Evolutionary conservation across 1,140 invertebrate genomes (phyloP).

Genomic region (Trichomalopsis sarcophagae): DNA sequence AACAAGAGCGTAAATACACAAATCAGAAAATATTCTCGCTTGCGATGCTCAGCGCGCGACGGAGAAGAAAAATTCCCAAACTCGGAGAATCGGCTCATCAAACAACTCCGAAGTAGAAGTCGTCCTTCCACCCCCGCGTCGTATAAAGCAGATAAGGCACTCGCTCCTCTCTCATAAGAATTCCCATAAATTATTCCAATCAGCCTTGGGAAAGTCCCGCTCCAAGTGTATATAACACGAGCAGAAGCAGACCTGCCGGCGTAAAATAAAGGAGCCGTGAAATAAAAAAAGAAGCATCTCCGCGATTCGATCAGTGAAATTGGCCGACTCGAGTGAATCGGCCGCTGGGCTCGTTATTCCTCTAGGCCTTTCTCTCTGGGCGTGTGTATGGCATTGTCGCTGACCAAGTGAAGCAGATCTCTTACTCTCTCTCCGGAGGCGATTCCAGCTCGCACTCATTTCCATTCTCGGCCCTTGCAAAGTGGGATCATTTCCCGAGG

Average conservation of each 20-base stretch:
- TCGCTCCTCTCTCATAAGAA: not conserved
- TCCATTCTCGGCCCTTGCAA: conserved; percentile 72
- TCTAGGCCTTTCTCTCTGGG: not conserved
- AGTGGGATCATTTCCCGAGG: conserved; percentile 74
- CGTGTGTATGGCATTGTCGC: conserved; percentile 61
- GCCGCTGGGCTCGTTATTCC: conserved; percentile 39
- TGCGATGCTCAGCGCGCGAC: too few species aligned
- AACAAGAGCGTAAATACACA: too few species aligned
- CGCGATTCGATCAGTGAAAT: conserved; percentile 49
- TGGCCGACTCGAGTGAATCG: conserved; percentile 50
- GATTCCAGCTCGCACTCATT: conserved; percentile 67
- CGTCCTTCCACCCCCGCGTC: not conserved
- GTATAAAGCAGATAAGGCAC: not conserved
- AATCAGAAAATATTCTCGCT: too few species aligned
- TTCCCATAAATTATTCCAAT: conserved; percentile 45
- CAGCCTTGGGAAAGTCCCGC: not conserved
- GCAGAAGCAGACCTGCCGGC: not conserved
- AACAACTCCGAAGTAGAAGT: not conserved
- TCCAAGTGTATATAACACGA: not conserved
- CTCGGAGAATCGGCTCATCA: not conserved
- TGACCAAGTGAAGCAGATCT: conserved; percentile 59
- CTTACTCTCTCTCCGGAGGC: conserved; percentile 49
- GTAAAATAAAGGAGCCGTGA: conserved; percentile 34
- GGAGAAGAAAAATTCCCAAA: not conserved
- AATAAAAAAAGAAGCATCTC: conserved; percentile 10